Base-by-base conservation (phyloP, 2,113 vertebrate species). In the Myotis brandtii region DNA sequence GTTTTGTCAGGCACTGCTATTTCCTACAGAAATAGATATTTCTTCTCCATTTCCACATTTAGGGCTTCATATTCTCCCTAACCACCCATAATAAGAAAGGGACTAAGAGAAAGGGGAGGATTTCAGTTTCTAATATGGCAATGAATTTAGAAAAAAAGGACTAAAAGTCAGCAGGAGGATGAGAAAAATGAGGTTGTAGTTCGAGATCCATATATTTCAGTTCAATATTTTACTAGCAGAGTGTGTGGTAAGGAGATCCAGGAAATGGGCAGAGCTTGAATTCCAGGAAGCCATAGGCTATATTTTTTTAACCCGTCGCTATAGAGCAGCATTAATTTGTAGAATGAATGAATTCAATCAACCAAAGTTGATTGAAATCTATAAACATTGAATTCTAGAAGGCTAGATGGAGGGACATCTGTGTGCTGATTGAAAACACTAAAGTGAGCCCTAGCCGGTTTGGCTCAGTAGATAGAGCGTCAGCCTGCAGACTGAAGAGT, bases 121-220 rank as follows among this genome's bases (percentile, higher is more conserved):
- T 37, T 83, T 54, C 25, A 20, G 14, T 70, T 70, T 46, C 67
- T 62, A 46, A 37, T 46, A 43, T 10, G 30, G 46, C 72, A 67
- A 37, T 23, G 11, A 67, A 14, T 66, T 40, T 34, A 25, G 23
- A 6, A 25, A 34, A 23, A 50, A 59, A 48, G 6, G 40, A 34
- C n/a, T 81, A 21, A 77, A 77, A 50, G 17, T 37, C 54, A 82
- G 9, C 30, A 8, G 64, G 27, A 43, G 7, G 21, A 21, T 59
- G 40, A 89, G 59, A 52, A 50, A 73, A 23, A 18, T 1, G 48
- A 81, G 77, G 23, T 11, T 52, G 6, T 3, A 56, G 30, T 37
- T 16, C 46, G 0, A 54, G 2, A 56, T 2, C 11, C 11, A 1
- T 4, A 9, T 32, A 66, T 48, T 77, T 27, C 17, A n/a, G 37